phyloP scores from a whole-genome alignment of 2,888 invertebrate species.

The Pristionchus maxplancki region DNA sequence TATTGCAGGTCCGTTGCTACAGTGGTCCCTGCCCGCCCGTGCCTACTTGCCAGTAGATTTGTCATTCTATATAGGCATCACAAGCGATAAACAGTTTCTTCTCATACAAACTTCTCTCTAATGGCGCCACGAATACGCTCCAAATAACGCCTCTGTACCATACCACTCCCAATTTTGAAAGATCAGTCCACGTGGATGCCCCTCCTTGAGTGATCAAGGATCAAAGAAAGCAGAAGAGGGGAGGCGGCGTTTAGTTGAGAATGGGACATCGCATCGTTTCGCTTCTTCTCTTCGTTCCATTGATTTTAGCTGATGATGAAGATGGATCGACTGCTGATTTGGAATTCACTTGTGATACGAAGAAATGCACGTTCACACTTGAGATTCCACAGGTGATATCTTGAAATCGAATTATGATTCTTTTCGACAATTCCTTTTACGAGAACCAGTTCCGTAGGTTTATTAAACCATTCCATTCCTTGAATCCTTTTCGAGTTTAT shows the following conservation, averaged over 20 bases:
- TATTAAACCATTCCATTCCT: too few relatives aligned
- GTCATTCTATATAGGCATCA: not conserved
- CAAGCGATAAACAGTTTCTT: not conserved
- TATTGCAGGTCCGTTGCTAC: slow-evolving; percentile 10
- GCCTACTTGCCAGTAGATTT: not conserved
- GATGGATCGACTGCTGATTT: not conserved
- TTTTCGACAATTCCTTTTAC: not conserved
- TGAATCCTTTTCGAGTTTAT: too few relatives aligned
- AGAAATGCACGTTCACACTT: not conserved
- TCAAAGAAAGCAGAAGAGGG: not conserved
- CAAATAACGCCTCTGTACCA: not conserved
- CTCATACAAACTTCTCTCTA: not conserved
- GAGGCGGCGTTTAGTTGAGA: not conserved
- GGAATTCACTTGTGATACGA: not conserved
- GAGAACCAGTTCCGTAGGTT: too few relatives aligned
- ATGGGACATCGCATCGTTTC: not conserved
- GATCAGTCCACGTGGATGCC: not conserved
- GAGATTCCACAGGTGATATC: not conserved
- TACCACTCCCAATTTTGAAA: not conserved
- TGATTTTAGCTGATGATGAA: not conserved
- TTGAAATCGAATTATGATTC: not conserved
- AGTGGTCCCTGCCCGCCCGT: not conserved
- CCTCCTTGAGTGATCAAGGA: not conserved
- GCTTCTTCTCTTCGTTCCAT: not conserved
- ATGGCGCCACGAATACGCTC: not conserved